These are phyloP conservation scores for Urophycis tenuis DNA, from an alignment of 2,797 vertebrate species.

Conservation along the genomic window DNA sequence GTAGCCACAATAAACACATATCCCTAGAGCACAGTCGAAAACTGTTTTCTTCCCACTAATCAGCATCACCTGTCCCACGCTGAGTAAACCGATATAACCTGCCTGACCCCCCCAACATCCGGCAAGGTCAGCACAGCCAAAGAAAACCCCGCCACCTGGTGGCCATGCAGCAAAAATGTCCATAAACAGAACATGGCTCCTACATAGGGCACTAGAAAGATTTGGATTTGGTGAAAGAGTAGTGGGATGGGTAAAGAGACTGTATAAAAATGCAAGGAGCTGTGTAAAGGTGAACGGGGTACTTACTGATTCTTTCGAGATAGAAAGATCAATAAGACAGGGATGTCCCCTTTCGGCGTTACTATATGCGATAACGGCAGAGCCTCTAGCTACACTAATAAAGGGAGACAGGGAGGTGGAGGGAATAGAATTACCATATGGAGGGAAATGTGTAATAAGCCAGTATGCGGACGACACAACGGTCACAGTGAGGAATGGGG, in stretches of 20 bases:
- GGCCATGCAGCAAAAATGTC: no score
- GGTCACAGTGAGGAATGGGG: neutral
- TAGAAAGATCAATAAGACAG: conserved; percentile 5
- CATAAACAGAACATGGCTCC: no score
- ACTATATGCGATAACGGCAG: neutral
- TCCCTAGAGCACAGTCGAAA: no score
- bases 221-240: neutral
- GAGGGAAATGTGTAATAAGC: neutral
- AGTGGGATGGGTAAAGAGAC: neutral
- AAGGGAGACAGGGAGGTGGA: neutral
- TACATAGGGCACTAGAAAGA: neutral
- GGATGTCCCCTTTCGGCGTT: conserved; percentile 3
- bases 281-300: conserved; percentile 4
- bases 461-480: conserved; percentile 12
- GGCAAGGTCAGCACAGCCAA: no score
- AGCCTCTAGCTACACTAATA: neutral
- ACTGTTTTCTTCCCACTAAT: no score
- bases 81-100: no score
- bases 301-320: neutral
- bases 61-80: no score
- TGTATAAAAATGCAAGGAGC: conserved; percentile 2
- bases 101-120: no score
- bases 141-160: no score
- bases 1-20: no score
- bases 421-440: neutral